Conservation (phyloP, 2,888 invertebrate genomes). For the Trisateles emortualis region DNA sequence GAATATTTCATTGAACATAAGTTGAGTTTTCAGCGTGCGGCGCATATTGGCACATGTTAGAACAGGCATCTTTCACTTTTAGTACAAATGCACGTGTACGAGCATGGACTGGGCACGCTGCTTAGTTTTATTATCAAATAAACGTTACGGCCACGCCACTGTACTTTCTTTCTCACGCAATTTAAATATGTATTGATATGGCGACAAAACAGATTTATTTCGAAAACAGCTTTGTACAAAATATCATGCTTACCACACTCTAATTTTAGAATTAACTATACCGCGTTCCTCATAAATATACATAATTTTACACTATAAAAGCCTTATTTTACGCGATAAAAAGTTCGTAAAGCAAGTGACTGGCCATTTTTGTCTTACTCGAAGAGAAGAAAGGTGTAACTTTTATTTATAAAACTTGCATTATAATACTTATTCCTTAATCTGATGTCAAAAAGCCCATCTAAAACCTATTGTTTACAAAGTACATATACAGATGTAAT, state of each 20-base stretch:
- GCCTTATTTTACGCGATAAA: too few species aligned
- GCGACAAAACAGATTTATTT: background rate
- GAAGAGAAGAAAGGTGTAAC: too few species aligned
- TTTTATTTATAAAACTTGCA: too few species aligned
- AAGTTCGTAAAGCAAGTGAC: too few species aligned
- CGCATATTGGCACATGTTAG: conserved; percentile 26
- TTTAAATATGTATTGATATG: conserved; percentile 9
- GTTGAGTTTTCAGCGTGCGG: conserved; percentile 9
- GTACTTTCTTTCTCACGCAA: conserved; percentile 29
- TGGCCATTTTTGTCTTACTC: too few species aligned
- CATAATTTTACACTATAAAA: too few species aligned
- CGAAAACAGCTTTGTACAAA: background rate
- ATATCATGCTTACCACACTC: too few species aligned
- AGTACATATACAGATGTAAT: conserved; percentile 17
- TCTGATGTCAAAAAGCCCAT: too few species aligned
- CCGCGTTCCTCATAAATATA: too few species aligned
- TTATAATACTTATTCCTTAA: too few species aligned
- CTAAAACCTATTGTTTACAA: conserved; percentile 20
- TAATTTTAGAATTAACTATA: too few species aligned
- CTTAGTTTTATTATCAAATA: conserved; percentile 47
- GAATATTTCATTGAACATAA: conserved; percentile 12
- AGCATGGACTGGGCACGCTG: conserved; percentile 35
- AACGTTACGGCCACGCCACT: conserved; percentile 23
- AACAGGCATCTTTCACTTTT: conserved; percentile 31
- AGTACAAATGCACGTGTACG: conserved; percentile 40